phyloP scores from a whole-genome alignment of 2,113 vertebrate species.

The Coptodon rendalli region DNA sequence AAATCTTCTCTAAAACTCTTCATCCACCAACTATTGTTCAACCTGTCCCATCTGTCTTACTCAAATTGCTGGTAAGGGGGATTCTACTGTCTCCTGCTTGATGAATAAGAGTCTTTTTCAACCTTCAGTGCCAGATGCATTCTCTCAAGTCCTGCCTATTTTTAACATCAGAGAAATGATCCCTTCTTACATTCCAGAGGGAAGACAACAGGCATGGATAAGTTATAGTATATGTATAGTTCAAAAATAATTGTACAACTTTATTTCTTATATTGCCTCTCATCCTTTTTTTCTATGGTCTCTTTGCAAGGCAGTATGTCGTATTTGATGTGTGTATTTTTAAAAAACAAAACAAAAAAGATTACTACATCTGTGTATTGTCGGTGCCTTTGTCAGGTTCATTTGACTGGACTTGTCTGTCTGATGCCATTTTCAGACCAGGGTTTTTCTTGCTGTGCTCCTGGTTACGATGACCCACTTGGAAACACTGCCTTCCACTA shows the following conservation, averaged over 20 bases:
- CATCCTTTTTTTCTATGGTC: conserved; percentile 27
- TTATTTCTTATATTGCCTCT: conserved; percentile 18
- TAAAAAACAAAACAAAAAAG: conserved; percentile 8
- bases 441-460: conserved; percentile 39
- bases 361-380: conserved; percentile 57
- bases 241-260: conserved; percentile 34
- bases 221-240: conserved; percentile 34
- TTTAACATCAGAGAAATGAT: conserved; percentile 14
- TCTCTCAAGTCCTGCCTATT: conserved; percentile 38
- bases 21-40: conserved; percentile 13
- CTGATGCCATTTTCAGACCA: conserved; percentile 17
- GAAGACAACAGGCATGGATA: conserved; percentile 31
- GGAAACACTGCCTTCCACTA: conserved; percentile 50
- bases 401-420: conserved; percentile 55
- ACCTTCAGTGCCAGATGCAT: conserved; percentile 47
- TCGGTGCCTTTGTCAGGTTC: conserved; percentile 65
- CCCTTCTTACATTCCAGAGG: conserved; percentile 41
- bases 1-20: background rate
- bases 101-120: conserved; percentile 20
- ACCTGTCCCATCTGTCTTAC: background rate
- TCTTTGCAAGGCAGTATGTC: conserved; percentile 39
- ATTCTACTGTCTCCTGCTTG: conserved; percentile 16
- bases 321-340: conserved; percentile 54
- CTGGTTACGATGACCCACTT: conserved; percentile 33
- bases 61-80: background rate